These are phyloP conservation scores for Troilus luridus DNA, from an alignment of 2,888 invertebrate species.

Conservation along the genomic window DNA sequence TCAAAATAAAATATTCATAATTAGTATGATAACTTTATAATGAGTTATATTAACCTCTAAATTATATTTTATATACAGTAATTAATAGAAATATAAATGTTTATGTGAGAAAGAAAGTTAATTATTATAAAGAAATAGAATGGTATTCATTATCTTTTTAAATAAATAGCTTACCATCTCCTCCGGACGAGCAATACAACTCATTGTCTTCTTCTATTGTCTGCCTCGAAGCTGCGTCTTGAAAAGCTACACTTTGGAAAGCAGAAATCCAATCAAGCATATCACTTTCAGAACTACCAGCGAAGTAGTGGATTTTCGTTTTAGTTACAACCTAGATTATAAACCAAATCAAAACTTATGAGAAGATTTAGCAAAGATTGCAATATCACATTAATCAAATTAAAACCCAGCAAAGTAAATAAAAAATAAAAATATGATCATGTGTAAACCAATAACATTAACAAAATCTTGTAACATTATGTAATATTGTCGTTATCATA, in stretches of 20 bases:
- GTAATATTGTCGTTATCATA: neutral
- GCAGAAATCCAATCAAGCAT: slow-evolving; percentile 84
- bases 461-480: neutral
- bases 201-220: slow-evolving; percentile 89
- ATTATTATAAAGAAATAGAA: too few relatives aligned
- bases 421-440: neutral
- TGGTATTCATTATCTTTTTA: neutral
- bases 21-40: too few relatives aligned
- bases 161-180: slow-evolving; percentile 71
- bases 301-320: slow-evolving; percentile 74
- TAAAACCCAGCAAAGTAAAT: neutral
- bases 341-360: neutral
- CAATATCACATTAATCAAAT: neutral
- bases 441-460: neutral
- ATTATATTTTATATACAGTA: too few relatives aligned
- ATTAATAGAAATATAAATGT: too few relatives aligned
- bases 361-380: neutral
- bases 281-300: slow-evolving; percentile 78
- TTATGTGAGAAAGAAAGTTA: too few relatives aligned
- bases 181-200: slow-evolving; percentile 87
- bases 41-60: too few relatives aligned
- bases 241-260: slow-evolving; percentile 86
- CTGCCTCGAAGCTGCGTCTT: slow-evolving; percentile 75
- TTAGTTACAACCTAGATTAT: slow-evolving; percentile 79
- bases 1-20: too few relatives aligned